These are phyloP conservation scores for Tichodroma muraria DNA, from an alignment of 2,113 vertebrate species.

Conservation along the genomic window DNA sequence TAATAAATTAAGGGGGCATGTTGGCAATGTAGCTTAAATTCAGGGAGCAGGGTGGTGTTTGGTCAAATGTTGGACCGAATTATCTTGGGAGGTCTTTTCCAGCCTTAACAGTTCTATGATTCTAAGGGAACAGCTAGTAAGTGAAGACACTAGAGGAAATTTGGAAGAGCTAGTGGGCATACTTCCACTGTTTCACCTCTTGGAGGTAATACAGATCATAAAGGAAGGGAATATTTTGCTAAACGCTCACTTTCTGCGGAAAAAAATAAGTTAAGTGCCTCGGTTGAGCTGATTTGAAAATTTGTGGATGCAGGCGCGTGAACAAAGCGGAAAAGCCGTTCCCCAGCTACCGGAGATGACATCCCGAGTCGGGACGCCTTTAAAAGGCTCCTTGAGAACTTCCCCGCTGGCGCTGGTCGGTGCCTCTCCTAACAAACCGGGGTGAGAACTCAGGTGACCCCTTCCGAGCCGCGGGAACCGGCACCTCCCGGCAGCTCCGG, in stretches of 20 bases:
- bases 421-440: background rate
- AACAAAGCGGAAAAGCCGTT: background rate
- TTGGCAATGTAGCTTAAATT: background rate
- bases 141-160: background rate
- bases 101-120: background rate
- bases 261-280: background rate
- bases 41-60: background rate
- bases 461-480: background rate
- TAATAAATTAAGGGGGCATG: background rate
- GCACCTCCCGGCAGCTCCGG: background rate
- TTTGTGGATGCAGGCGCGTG: rapidly evolving
- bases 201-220: background rate
- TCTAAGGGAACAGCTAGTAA: background rate
- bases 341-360: background rate
- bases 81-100: background rate
- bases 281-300: background rate
- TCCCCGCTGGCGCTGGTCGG: background rate
- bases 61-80: background rate
- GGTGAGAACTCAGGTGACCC: background rate
- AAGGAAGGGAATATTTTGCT: background rate
- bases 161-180: background rate
- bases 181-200: background rate
- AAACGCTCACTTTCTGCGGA: background rate
- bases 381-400: background rate
- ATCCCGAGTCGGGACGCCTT: background rate